Conservation (phyloP, 2,888 invertebrate genomes). For the Meghimatium bilineatum region DNA sequence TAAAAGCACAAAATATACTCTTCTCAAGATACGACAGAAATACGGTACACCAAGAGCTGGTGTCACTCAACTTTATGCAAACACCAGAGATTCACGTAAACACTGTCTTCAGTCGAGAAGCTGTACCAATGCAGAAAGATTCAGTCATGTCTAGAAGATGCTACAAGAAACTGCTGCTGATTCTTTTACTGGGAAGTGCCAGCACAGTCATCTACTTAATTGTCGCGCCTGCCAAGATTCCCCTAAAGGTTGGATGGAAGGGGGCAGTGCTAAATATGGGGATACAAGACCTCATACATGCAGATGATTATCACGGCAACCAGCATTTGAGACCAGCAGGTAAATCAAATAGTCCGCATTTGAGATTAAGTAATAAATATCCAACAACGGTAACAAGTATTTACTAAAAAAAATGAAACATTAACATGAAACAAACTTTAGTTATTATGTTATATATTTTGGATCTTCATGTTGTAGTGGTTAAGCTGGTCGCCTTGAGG, state of each 20-base stretch:
- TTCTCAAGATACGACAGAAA: too few relatives aligned
- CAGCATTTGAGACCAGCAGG: neutral
- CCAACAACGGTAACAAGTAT: too few relatives aligned
- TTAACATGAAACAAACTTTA: too few relatives aligned
- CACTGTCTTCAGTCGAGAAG: slow-evolving; percentile 9
- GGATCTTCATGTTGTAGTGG: too few relatives aligned
- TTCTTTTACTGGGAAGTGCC: neutral
- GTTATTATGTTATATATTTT: too few relatives aligned
- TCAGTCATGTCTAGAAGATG: slow-evolving; percentile 22
- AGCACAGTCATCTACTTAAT: neutral
- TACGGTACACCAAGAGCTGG: too few relatives aligned
- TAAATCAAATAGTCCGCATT: too few relatives aligned
- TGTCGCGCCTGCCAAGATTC: neutral
- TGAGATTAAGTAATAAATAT: too few relatives aligned
- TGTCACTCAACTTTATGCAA: neutral
- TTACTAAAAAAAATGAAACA: too few relatives aligned
- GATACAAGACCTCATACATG: neutral
- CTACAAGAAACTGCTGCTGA: slow-evolving; percentile 5
- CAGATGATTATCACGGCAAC: neutral
- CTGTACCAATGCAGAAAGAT: neutral
- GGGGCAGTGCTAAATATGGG: slow-evolving; percentile 6
- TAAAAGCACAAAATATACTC: too few relatives aligned
- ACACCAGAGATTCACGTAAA: neutral
- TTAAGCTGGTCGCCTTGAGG: too few relatives aligned
- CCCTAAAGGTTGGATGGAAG: neutral